Percentiles rank a stretch among this genome's conserved stretches.
Evolutionary conservation across 2,113 vertebrate species (phyloP).

Genomic region (Chionodraco myersi): DNA sequence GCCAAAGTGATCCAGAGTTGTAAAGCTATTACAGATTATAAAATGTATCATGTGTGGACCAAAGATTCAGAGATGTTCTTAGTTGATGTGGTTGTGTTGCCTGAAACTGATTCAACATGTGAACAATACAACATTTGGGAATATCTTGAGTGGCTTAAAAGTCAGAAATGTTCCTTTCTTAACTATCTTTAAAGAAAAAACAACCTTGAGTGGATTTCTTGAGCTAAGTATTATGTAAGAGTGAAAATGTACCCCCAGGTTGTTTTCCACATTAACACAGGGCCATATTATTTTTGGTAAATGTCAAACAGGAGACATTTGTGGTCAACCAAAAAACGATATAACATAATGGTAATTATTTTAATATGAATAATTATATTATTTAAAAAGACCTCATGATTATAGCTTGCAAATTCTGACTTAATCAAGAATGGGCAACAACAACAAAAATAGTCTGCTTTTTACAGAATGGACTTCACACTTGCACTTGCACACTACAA

Average conservation of each 20-base stretch:
- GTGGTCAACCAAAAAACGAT: background rate
- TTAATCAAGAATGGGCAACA: background rate
- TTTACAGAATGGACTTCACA: slow-evolving; percentile 35
- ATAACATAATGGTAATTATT: background rate
- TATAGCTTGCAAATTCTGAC: background rate
- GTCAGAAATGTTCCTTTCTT: background rate
- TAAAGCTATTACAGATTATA: background rate
- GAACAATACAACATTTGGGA: slow-evolving; percentile 6
- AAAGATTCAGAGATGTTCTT: background rate
- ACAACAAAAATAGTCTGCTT: background rate
- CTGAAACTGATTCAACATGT: background rate
- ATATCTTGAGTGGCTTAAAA: background rate
- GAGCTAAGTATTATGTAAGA: background rate
- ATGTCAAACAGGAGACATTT: slow-evolving; percentile 6
- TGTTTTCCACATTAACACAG: slow-evolving; percentile 10
- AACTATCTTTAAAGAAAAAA: background rate
- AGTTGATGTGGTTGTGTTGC: background rate
- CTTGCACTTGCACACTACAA: background rate
- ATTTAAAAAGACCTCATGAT: background rate
- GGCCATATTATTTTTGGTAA: background rate
- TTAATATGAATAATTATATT: background rate
- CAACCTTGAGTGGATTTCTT: background rate
- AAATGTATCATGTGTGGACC: background rate
- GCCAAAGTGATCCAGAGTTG: background rate
- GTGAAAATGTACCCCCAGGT: slow-evolving; percentile 16